These are phyloP conservation scores for Charanyca ferruginea DNA, from an alignment of 2,888 invertebrate species.

Conservation along the genomic window DNA sequence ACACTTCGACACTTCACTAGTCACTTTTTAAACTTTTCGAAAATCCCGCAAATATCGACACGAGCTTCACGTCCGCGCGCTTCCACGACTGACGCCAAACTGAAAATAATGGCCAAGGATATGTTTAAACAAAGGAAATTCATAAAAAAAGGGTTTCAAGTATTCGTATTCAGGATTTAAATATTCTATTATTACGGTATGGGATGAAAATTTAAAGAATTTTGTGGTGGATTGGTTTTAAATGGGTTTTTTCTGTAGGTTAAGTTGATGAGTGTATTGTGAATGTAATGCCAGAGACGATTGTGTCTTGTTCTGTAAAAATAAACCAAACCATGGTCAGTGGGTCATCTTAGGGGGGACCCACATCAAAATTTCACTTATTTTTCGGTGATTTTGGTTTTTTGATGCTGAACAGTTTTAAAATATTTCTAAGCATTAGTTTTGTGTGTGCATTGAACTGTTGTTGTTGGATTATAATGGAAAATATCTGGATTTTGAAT, in stretches of 20 bases:
- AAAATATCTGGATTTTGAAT: no score
- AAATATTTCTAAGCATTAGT: no score
- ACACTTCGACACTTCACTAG: constrained; percentile 50
- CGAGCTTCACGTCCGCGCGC: constrained; percentile 32
- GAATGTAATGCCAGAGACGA: neutral
- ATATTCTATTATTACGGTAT: constrained; percentile 2
- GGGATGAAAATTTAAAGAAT: neutral
- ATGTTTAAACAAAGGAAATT: constrained; percentile 40
- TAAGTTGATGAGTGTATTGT: neutral
- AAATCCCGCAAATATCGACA: constrained; percentile 29
- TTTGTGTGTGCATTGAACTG: no score
- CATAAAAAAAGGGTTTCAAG: constrained; percentile 36
- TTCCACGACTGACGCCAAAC: constrained; percentile 12
- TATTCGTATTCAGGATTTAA: constrained; percentile 6
- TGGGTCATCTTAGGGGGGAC: no score
- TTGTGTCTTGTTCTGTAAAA: no score
- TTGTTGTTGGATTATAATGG: no score
- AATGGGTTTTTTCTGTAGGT: neutral
- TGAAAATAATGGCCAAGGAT: constrained; percentile 22
- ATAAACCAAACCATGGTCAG: no score
- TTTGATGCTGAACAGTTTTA: no score
- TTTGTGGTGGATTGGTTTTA: neutral
- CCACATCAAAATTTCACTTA: no score
- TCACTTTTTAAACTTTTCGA: constrained; percentile 58
- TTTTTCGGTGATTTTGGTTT: no score